These are phyloP conservation scores for Lasiurus cinereus DNA, from an alignment of 2,113 vertebrate genomes.

Conservation along the genomic window DNA sequence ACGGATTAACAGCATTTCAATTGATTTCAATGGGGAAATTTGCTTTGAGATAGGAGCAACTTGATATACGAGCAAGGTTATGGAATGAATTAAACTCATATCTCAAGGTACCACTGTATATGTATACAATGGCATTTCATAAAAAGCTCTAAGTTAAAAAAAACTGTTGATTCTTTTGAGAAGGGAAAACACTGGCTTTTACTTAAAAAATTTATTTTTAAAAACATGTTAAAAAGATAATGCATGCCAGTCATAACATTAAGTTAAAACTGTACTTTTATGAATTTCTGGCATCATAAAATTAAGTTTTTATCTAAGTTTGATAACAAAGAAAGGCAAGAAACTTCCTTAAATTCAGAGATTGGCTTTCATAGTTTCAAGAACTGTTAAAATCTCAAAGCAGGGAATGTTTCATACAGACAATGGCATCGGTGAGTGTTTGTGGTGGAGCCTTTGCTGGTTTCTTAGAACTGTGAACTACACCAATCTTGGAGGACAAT, in stretches of 20 bases:
- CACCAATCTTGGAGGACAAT: not conserved
- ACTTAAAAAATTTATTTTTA: not conserved
- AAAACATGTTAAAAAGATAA: not conserved
- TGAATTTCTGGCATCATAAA: not conserved
- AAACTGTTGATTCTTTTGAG: not conserved
- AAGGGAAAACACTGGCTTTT: conserved; percentile 20
- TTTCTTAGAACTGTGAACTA: not conserved
- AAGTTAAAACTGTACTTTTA: not conserved
- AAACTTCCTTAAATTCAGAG: not conserved
- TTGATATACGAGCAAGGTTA: too few relatives aligned
- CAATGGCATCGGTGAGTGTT: not conserved
- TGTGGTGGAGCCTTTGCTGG: not conserved
- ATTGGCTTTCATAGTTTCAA: not conserved
- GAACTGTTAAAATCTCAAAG: not conserved
- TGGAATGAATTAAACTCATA: too few relatives aligned
- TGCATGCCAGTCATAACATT: not conserved
- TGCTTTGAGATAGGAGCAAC: too few relatives aligned
- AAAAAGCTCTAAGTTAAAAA: not conserved
- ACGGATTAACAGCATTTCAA: too few relatives aligned
- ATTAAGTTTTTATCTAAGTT: not conserved
- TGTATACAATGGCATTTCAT: not conserved
- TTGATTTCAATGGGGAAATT: too few relatives aligned
- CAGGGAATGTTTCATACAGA: too few relatives aligned
- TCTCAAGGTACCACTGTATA: too few relatives aligned
- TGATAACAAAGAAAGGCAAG: not conserved